Evolutionary conservation across 2,888 invertebrate genomes (phyloP).

Genomic region (Molorchus minor): DNA sequence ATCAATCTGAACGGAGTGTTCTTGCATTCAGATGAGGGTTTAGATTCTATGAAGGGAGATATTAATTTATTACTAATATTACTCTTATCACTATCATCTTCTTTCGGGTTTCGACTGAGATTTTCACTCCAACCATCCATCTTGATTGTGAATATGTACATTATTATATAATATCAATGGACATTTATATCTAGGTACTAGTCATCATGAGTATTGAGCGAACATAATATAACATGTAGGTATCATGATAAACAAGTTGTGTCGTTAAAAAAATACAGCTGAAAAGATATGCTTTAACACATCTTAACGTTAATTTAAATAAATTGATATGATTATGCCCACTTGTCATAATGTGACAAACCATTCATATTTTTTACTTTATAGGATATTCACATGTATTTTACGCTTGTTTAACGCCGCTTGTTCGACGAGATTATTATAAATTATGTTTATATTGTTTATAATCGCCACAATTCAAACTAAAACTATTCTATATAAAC

Average conservation of each 20-base stretch:
- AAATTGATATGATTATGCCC: slow-evolving; percentile 40
- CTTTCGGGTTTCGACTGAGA: too few species aligned
- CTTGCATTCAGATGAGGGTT: slow-evolving; percentile 4
- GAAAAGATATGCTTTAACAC: slow-evolving; percentile 25
- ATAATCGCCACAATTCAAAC: neutral
- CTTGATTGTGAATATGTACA: too few species aligned
- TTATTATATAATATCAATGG: too few species aligned
- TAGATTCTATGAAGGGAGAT: neutral
- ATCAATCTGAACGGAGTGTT: slow-evolving; percentile 25
- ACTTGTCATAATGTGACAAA: slow-evolving; percentile 38
- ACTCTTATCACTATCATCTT: too few species aligned
- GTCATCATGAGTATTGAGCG: too few species aligned
- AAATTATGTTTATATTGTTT: slow-evolving; percentile 1
- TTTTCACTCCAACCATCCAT: too few species aligned
- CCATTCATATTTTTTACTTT: slow-evolving; percentile 29
- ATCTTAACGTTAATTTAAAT: slow-evolving; percentile 41
- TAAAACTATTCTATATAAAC: too few species aligned
- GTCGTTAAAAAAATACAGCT: slow-evolving; percentile 5
- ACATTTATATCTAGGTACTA: too few species aligned
- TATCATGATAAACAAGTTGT: slow-evolving; percentile 5
- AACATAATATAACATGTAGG: too few species aligned
- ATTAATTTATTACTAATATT: too few species aligned
- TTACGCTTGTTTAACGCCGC: neutral
- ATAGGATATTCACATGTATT: slow-evolving; percentile 25
- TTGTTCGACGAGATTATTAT: neutral